Conservation (phyloP, 2,888 invertebrate genomes). For the Lathronympha strigana region DNA sequence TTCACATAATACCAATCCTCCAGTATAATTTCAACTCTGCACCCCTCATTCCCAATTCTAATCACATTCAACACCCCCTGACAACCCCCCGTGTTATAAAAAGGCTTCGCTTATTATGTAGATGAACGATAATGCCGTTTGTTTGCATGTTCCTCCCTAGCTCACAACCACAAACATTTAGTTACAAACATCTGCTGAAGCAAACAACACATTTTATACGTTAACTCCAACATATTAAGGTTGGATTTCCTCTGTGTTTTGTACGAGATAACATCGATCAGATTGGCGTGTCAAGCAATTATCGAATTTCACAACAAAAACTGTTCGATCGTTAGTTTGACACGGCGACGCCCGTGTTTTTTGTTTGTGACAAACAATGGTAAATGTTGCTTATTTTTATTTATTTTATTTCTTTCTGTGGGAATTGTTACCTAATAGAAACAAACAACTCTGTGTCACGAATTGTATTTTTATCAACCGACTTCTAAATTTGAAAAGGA, state of each 20-base stretch:
- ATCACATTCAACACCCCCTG: constrained; percentile 4
- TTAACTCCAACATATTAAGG: not conserved
- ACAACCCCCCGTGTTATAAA: constrained; percentile 15
- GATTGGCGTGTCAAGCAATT: constrained; percentile 30
- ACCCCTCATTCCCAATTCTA: constrained; percentile 2
- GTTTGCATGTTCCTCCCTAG: constrained; percentile 16
- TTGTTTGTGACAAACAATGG: constrained; percentile 23
- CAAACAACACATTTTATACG: not conserved
- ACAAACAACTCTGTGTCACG: too few relatives aligned
- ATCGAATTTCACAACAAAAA: constrained; percentile 41
- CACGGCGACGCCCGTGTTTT: constrained; percentile 7
- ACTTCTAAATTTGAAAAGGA: too few relatives aligned
- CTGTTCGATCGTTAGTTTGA: constrained; percentile 32
- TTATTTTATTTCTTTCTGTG: constrained; percentile 14
- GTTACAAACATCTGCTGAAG: constrained; percentile 29
- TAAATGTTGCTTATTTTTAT: constrained; percentile 1
- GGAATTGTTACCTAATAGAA: not conserved
- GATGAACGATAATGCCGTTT: constrained; percentile 31
- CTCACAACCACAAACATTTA: constrained; percentile 21
- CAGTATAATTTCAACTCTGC: constrained; percentile 1
- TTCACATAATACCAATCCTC: constrained; percentile 14
- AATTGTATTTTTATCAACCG: too few relatives aligned
- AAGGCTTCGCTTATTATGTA: constrained; percentile 37
- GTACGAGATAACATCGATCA: constrained; percentile 33
- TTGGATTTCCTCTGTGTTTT: not conserved